phyloP scores from a whole-genome alignment of 2,113 vertebrate species.

The Python bivittatus region DNA sequence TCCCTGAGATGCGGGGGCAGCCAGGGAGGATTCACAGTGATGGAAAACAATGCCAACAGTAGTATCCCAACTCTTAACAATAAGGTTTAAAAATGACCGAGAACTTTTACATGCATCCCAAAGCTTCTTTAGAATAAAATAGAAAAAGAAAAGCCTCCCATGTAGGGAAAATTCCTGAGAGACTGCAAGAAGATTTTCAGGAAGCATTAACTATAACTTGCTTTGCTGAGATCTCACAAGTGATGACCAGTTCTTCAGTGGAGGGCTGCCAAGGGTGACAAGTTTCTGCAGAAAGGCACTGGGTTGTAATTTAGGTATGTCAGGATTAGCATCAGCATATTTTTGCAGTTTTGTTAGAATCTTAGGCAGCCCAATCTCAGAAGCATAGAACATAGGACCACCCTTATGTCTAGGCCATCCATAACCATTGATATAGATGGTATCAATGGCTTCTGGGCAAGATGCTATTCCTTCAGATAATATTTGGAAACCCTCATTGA shows the following conservation, averaged over 20 bases:
- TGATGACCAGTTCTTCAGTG: constrained; percentile 82
- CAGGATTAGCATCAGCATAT: constrained; percentile 78
- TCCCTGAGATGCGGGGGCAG: not conserved
- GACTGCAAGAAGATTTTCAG: not conserved
- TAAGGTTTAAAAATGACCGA: not conserved
- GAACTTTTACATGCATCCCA: not conserved
- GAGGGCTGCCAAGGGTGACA: constrained; percentile 82
- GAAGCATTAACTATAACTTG: constrained; percentile 76
- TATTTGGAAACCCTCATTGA: constrained; percentile 89
- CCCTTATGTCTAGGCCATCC: constrained; percentile 88
- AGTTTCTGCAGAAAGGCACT: constrained; percentile 81
- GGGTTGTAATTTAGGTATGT: constrained; percentile 81
- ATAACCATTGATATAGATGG: constrained; percentile 87
- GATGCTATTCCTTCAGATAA: constrained; percentile 85
- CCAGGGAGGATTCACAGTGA: not conserved
- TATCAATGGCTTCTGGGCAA: constrained; percentile 87
- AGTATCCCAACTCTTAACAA: not conserved
- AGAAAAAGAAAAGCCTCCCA: not conserved
- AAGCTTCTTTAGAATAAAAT: not conserved
- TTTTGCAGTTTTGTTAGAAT: constrained; percentile 82
- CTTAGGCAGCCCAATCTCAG: constrained; percentile 77
- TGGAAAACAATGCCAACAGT: not conserved
- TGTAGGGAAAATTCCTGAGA: no score
- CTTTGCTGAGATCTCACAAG: constrained; percentile 64
- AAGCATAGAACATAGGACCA: constrained; percentile 91